Percentiles rank a stretch among this genome's conserved stretches.
Conservation (phyloP, 2,797 vertebrate genomes). For the Sarcophilus harrisii region DNA sequence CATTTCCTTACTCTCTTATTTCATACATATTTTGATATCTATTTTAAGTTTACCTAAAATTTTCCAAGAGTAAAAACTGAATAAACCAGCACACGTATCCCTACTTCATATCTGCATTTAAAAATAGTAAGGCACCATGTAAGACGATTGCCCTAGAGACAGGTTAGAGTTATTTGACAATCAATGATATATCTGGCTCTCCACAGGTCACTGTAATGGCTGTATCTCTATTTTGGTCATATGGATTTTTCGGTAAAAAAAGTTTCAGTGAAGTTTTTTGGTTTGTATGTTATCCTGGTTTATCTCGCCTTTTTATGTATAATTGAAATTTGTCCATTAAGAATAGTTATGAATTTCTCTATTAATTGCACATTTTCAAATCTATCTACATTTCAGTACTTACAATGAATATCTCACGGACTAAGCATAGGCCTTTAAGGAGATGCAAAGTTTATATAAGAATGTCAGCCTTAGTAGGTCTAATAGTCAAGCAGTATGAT, state of each 20-base stretch:
- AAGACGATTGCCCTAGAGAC: neutral
- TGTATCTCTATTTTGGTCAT: neutral
- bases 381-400: neutral
- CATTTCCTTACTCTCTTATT: neutral
- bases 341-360: neutral
- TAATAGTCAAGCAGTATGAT: neutral
- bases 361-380: neutral
- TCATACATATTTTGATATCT: slow-evolving; percentile 64
- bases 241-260: neutral
- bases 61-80: slow-evolving; percentile 67
- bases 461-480: neutral
- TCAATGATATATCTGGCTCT: neutral
- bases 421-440: neutral
- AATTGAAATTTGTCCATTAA: neutral
- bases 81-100: slow-evolving; percentile 73
- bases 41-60: slow-evolving; percentile 71
- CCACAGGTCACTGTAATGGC: neutral
- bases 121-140: slow-evolving; percentile 69
- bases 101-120: slow-evolving; percentile 62
- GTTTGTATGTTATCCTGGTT: neutral
- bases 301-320: neutral
- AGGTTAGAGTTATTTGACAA: neutral
- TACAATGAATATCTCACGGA: neutral
- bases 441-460: neutral
- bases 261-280: neutral